Base-by-base conservation (phyloP, 2,113 vertebrate genomes). In the Pachyramphus minor region DNA sequence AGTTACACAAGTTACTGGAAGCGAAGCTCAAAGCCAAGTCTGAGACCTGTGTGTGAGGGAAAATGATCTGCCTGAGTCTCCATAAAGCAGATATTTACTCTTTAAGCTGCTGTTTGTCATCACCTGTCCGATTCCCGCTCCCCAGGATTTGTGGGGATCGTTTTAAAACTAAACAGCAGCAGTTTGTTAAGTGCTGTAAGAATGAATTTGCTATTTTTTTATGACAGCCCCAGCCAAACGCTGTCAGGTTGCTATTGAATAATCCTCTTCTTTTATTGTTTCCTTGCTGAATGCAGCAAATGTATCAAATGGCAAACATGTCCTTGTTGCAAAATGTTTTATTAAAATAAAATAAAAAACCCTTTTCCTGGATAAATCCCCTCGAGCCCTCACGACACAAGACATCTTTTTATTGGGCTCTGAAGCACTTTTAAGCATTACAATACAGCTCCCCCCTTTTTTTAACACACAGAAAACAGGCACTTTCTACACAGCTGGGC, bases 321-420 rank as follows among this genome's bases (percentile, higher is more conserved):
- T 22, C 73, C 87, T 79, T 53, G 60, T 24, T 92, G 71, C 53
- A 55, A 28, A 74, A 49, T 33, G 39, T 63, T 96, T 83, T 73
- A 86, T 88, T 66, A 58, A 85, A 95, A 77, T 5, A 83, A 62
- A 68, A 58, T 60, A 94, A 76, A 37, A 60, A 24, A 49, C 35
- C 30, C 17, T 85, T 59, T 71, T 63, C 63, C 72, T 5, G 21
- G 52, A 78, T 59, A 83, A 67, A 88, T 62, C 78, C 86, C 72
- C 73, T 55, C 31, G 39, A 91, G 62, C 23, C 33, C n/a, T 73
- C 47, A 5, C 15, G 58, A 64, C 81, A 90, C 5, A 4, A 72
- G 66, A 39, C 66, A 82, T 76, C 71, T 50, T 50, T 83, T 82
- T 55, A 55, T 20, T 67, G 42, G 53, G 50, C 47, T 84, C 49